phyloP scores from a whole-genome alignment of 2,888 invertebrate species.

The Drosophila engyochracea region DNA sequence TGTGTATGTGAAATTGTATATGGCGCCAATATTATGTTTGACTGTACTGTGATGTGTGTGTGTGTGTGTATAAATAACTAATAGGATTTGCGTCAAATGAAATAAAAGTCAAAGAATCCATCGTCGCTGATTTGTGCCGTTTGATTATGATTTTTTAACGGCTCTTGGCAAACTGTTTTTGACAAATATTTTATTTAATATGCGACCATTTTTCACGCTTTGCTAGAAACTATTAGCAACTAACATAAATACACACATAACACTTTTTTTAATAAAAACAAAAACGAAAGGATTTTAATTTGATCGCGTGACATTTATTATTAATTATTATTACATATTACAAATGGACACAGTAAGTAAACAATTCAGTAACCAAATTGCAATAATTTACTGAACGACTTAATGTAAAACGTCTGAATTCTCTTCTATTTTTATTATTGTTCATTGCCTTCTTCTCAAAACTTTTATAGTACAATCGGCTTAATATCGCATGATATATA shows the following conservation, averaged over 20 bases:
- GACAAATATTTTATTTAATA: constrained; percentile 8
- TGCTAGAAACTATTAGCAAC: not conserved
- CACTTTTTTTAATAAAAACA: not conserved
- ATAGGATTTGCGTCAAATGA: constrained; percentile 42
- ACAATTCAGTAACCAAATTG: no score
- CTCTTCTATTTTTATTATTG: not conserved
- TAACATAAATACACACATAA: not conserved
- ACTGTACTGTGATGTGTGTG: constrained; percentile 8
- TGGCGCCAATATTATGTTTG: constrained; percentile 64
- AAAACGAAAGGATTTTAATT: not conserved
- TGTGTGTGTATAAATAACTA: constrained; percentile 41
- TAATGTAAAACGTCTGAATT: not conserved
- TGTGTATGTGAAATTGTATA: constrained; percentile 62
- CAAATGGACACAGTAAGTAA: no score
- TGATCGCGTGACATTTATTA: not conserved
- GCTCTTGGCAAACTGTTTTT: constrained; percentile 60
- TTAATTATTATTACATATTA: not conserved
- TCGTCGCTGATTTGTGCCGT: not conserved
- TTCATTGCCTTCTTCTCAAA: not conserved
- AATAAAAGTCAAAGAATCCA: not conserved
- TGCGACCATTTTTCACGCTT: constrained; percentile 59
- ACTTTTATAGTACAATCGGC: not conserved
- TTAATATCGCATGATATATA: not conserved
- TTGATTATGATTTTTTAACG: constrained; percentile 21
- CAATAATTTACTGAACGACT: no score